Conservation (phyloP, 2,797 vertebrate genomes). For the Takifugu ocellatus region DNA sequence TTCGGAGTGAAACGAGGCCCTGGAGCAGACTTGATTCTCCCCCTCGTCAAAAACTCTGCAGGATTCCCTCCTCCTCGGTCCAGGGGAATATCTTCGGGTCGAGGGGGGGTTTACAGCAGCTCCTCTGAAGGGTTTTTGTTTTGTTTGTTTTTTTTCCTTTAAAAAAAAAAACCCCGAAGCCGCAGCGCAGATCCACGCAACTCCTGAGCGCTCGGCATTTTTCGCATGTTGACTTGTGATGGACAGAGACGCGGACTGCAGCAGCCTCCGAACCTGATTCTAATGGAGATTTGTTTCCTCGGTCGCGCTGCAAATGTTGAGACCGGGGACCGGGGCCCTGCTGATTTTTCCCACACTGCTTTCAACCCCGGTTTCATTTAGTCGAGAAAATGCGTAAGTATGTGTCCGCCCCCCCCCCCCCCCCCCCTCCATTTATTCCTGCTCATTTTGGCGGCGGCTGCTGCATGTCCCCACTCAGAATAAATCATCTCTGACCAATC, state of each 20-base stretch:
- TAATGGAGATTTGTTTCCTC: conserved; percentile 67
- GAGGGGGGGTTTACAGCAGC: conserved; percentile 27
- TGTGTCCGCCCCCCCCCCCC: conserved; percentile 4
- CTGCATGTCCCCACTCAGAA: too few species aligned
- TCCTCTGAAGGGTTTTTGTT: conserved; percentile 26
- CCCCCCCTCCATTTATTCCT: too few species aligned
- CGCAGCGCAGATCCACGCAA: conserved; percentile 50
- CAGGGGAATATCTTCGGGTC: conserved; percentile 63
- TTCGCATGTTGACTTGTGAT: conserved; percentile 64
- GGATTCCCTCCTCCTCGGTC: conserved; percentile 56
- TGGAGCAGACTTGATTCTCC: conserved; percentile 49
- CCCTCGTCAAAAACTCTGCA: conserved; percentile 61
- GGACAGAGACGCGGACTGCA: conserved; percentile 67
- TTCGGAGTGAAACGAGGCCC: conserved; percentile 29
- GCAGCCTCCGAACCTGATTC: conserved; percentile 54
- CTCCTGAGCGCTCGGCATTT: conserved; percentile 59
- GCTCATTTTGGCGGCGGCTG: too few species aligned
- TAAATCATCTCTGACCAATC: conserved; percentile 29
- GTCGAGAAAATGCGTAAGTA: conserved; percentile 74
- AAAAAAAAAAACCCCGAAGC: neutral
- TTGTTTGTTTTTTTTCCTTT: neutral
- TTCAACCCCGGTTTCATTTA: conserved; percentile 48
- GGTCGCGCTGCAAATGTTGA: conserved; percentile 51
- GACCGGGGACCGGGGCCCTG: conserved; percentile 64
- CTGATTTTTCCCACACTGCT: conserved; percentile 37